These are phyloP conservation scores for Ispidina picta DNA, from an alignment of 2,797 vertebrate species.

Conservation along the genomic window DNA sequence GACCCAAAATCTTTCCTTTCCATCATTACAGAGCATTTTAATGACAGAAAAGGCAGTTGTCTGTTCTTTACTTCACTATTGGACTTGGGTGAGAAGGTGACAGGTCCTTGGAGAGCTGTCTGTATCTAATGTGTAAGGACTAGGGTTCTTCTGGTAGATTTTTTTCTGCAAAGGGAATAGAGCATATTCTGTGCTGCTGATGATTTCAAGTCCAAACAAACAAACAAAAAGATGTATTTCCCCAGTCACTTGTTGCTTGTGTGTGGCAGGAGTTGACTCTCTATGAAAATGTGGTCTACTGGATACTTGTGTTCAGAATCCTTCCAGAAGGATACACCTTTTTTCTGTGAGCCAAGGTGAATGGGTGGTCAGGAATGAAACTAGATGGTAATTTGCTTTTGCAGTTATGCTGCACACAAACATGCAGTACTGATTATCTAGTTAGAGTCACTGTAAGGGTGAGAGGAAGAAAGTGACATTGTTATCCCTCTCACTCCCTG, in stretches of 20 bases:
- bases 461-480: background rate
- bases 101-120: accelerated
- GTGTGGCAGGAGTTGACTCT: background rate
- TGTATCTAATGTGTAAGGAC: background rate
- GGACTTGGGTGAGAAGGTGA: background rate
- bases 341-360: background rate
- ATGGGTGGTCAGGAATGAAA: background rate
- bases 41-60: background rate
- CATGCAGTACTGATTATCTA: background rate
- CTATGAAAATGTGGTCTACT: accelerated
- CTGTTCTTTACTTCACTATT: background rate
- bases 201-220: background rate
- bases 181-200: background rate
- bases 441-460: background rate
- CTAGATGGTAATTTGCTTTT: background rate
- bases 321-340: background rate
- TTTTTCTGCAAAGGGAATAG: background rate
- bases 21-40: background rate
- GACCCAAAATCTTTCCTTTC: background rate
- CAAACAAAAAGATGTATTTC: background rate
- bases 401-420: background rate
- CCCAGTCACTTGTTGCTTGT: background rate
- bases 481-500: no score
- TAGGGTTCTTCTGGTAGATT: background rate
- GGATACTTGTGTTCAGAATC: background rate